Conservation (phyloP, 2,113 vertebrate species). For the Takifugu bimaculatus region DNA sequence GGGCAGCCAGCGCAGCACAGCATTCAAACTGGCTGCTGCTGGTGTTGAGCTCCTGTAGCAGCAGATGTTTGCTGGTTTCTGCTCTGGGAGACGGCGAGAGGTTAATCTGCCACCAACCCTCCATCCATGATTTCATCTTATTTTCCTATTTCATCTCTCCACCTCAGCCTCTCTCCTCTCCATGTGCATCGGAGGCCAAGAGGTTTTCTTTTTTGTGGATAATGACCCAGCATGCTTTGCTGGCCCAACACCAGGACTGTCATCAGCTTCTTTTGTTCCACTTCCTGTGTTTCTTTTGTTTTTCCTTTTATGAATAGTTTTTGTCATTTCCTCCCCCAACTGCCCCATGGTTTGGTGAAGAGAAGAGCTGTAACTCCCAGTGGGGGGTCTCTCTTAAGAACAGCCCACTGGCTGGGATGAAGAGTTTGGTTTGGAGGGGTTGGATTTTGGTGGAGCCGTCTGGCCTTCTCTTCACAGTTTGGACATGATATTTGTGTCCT, state of each 20-base stretch:
- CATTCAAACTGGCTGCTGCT: slow-evolving; percentile 54
- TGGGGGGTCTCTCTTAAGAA: slow-evolving; percentile 63
- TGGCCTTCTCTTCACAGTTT: slow-evolving; percentile 5
- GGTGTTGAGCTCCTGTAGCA: slow-evolving; percentile 66
- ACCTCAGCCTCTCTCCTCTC: slow-evolving; percentile 35
- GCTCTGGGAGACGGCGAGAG: slow-evolving; percentile 75
- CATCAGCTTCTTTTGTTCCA: slow-evolving; percentile 75
- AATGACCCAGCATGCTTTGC: slow-evolving; percentile 74
- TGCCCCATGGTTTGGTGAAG: slow-evolving; percentile 56
- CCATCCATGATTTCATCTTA: slow-evolving; percentile 17
- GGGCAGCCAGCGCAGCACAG: too few species aligned
- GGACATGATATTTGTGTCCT: slow-evolving; percentile 6
- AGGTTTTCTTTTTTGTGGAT: slow-evolving; percentile 72
- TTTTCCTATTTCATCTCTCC: slow-evolving; percentile 49
- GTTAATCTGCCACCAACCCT: slow-evolving; percentile 72
- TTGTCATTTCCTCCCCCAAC: slow-evolving; percentile 57
- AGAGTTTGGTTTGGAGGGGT: slow-evolving; percentile 38
- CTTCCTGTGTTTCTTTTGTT: slow-evolving; percentile 74
- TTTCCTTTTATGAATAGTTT: slow-evolving; percentile 74
- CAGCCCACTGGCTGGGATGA: slow-evolving; percentile 58
- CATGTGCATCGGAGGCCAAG: slow-evolving; percentile 66
- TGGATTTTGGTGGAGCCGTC: slow-evolving; percentile 21
- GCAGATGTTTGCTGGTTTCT: slow-evolving; percentile 69
- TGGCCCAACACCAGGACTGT: slow-evolving; percentile 71
- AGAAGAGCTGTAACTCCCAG: slow-evolving; percentile 60